Conservation (phyloP, 2,113 vertebrate genomes). For the Odobenus rosmarus region DNA sequence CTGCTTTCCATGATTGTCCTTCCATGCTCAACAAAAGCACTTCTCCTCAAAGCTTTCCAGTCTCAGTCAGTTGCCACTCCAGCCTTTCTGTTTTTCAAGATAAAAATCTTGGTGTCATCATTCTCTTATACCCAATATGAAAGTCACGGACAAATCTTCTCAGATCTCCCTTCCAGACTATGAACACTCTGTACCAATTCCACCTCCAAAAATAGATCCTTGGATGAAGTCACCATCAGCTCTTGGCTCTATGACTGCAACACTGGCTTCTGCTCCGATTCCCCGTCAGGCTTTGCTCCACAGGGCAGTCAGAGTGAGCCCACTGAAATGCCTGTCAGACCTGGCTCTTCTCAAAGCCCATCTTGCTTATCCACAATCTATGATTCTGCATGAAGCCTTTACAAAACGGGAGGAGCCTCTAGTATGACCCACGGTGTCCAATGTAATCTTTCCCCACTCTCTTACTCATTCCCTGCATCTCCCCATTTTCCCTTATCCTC, state of each 20-base stretch:
- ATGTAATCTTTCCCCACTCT: accelerated
- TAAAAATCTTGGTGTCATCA: neutral
- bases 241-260: too few species aligned
- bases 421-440: accelerated
- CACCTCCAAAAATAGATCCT: accelerated
- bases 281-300: too few species aligned
- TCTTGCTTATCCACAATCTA: neutral
- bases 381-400: neutral
- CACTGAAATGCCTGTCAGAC: accelerated
- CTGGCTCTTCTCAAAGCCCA: neutral
- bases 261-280: too few species aligned
- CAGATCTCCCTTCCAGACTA: neutral
- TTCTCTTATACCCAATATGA: neutral
- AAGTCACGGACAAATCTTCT: neutral
- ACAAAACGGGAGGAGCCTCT: neutral
- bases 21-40: accelerated
- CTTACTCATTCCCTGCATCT: accelerated
- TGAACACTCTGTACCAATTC: neutral
- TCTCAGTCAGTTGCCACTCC: too few species aligned
- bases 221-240: too few species aligned
- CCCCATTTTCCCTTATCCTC: neutral
- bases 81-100: neutral
- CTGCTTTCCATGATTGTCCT: accelerated
- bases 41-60: neutral
- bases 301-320: accelerated